phyloP scores from a whole-genome alignment of 2,797 vertebrate genomes.

The Amblyopsis hoosieri region DNA sequence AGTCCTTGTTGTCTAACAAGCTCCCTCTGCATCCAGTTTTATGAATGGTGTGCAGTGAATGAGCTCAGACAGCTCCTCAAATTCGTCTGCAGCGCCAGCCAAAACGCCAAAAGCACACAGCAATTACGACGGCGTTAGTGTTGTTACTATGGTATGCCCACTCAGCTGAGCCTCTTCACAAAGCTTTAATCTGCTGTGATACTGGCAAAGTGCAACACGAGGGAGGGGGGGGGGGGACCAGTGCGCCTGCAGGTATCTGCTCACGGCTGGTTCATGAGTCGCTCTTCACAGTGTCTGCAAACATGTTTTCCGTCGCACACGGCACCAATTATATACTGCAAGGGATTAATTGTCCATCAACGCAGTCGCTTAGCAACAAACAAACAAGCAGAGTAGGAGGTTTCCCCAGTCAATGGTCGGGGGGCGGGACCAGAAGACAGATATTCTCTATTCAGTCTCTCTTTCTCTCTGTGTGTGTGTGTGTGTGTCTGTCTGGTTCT shows the following conservation, averaged over 20 bases:
- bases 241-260: slow-evolving; percentile 42
- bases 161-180: slow-evolving; percentile 15
- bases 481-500: slow-evolving; percentile 46
- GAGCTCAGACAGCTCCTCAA: too few species aligned
- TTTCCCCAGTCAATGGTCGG: slow-evolving; percentile 31
- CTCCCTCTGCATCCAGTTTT: too few species aligned
- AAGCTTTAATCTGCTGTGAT: slow-evolving; percentile 20
- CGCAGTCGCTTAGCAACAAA: slow-evolving; percentile 70
- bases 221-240: background rate
- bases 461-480: slow-evolving; percentile 21
- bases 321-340: slow-evolving; percentile 69
- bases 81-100: too few species aligned
- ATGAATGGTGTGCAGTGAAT: too few species aligned
- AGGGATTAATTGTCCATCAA: slow-evolving; percentile 51
- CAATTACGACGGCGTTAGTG: background rate
- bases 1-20: too few species aligned
- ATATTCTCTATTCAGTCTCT: slow-evolving; percentile 42
- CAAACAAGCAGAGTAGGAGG: slow-evolving; percentile 64
- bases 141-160: slow-evolving; percentile 1
- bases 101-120: slow-evolving; percentile 2
- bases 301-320: slow-evolving; percentile 70
- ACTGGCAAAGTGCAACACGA: slow-evolving; percentile 18
- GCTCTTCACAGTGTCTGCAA: slow-evolving; percentile 48
- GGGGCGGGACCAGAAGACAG: slow-evolving; percentile 16
- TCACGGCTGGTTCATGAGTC: slow-evolving; percentile 31